Conservation (phyloP, 2,113 vertebrate genomes). For the Tragelaphus buxtoni region DNA sequence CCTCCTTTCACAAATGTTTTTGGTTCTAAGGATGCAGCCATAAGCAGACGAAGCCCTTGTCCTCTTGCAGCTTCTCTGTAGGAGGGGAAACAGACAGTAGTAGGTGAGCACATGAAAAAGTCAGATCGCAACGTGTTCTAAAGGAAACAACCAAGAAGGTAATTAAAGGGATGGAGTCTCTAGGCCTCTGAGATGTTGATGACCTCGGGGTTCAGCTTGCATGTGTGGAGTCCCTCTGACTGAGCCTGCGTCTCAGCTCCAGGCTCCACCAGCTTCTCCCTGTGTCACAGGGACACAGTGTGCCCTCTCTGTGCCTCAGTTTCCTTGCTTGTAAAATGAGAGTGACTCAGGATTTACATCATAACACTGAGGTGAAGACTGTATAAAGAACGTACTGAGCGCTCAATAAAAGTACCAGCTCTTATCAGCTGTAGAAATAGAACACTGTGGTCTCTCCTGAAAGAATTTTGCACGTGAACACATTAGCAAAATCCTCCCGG, state of each 20-base stretch:
- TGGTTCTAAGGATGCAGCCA: neutral
- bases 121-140: no score
- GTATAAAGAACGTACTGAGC: neutral
- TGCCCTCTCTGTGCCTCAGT: neutral
- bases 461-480: neutral
- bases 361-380: neutral
- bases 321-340: neutral
- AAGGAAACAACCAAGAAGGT: neutral
- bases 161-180: neutral
- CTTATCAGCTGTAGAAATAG: neutral
- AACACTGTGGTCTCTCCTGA: neutral
- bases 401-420: neutral
- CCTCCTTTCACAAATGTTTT: neutral
- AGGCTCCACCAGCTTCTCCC: neutral
- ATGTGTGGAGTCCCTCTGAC: fast-evolving
- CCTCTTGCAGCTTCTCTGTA: neutral
- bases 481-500: no score
- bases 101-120: neutral
- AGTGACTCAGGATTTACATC: neutral
- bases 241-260: neutral
- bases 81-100: neutral
- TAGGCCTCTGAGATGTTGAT: fast-evolving
- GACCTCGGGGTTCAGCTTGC: fast-evolving
- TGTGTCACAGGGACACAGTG: neutral
- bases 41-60: neutral